Evolutionary conservation across 2,888 invertebrate genomes (phyloP).

Genomic region (Oscheius onirici): DNA sequence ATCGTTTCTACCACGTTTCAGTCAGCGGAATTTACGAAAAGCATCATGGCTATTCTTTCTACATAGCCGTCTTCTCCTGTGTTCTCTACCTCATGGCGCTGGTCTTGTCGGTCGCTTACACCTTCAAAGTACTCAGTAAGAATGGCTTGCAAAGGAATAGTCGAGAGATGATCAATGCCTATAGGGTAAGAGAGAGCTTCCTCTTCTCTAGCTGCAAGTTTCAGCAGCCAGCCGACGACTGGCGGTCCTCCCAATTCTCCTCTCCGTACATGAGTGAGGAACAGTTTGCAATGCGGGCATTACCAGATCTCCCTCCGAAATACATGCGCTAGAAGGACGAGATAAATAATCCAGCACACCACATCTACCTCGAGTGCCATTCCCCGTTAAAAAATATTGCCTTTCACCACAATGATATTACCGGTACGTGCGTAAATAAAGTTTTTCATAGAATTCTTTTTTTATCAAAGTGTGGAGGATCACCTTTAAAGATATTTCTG

Average conservation of each 20-base stretch:
- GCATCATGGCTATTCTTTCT: constrained; percentile 68
- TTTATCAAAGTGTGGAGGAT: too few species aligned
- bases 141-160: constrained; percentile 27
- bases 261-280: constrained; percentile 43
- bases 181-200: constrained; percentile 20
- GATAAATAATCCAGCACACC: too few species aligned
- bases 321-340: background rate
- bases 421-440: constrained; percentile 4
- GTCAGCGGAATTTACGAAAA: constrained; percentile 71
- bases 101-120: constrained; percentile 48
- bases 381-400: background rate
- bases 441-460: too few species aligned
- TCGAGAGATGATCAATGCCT: constrained; percentile 34
- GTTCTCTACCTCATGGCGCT: constrained; percentile 50
- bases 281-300: constrained; percentile 57
- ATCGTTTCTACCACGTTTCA: constrained; percentile 68
- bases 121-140: constrained; percentile 17
- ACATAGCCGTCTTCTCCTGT: constrained; percentile 56
- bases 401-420: background rate
- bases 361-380: background rate
- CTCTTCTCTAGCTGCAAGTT: background rate
- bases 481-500: background rate
- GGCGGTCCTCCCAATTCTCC: constrained; percentile 23
- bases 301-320: constrained; percentile 49
- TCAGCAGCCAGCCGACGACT: constrained; percentile 17